Conservation (phyloP, 2,113 vertebrate genomes). For the Sander vitreus region DNA sequence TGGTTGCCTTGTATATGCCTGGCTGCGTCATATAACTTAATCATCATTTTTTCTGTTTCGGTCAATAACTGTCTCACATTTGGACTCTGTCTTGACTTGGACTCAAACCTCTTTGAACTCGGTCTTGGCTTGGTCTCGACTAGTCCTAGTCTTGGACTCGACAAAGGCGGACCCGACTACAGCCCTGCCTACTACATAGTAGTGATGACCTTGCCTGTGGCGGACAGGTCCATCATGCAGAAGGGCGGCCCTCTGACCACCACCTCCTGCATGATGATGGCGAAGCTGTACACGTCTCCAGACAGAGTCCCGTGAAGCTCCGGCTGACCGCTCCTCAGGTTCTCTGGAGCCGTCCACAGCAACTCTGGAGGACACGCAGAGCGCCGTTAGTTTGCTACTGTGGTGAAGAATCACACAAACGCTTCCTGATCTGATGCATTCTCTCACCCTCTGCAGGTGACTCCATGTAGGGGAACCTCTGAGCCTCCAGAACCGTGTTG, state of each 20-base stretch:
- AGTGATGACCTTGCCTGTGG: constrained; percentile 64
- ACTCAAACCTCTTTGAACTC: too few relatives aligned
- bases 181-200: too few relatives aligned
- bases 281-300: constrained; percentile 86
- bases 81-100: too few relatives aligned
- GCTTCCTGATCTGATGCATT: neutral
- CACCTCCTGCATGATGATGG: constrained; percentile 88
- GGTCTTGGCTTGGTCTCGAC: too few relatives aligned
- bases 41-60: too few relatives aligned
- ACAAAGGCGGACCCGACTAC: too few relatives aligned
- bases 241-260: constrained; percentile 83
- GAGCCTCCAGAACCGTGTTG: constrained; percentile 81
- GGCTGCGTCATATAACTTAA: too few relatives aligned
- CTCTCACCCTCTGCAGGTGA: constrained; percentile 75
- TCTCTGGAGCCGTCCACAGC: constrained; percentile 87
- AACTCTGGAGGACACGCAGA: constrained; percentile 65
- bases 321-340: constrained; percentile 71
- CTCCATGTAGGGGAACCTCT: constrained; percentile 73
- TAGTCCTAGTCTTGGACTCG: too few relatives aligned
- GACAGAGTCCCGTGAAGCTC: constrained; percentile 69
- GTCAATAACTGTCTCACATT: too few relatives aligned
- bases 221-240: constrained; percentile 83
- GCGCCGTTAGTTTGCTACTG: neutral
- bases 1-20: too few relatives aligned
- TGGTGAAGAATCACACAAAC: neutral